Conservation (phyloP, 2,797 vertebrate genomes). For the Buphagus erythrorhynchus region DNA sequence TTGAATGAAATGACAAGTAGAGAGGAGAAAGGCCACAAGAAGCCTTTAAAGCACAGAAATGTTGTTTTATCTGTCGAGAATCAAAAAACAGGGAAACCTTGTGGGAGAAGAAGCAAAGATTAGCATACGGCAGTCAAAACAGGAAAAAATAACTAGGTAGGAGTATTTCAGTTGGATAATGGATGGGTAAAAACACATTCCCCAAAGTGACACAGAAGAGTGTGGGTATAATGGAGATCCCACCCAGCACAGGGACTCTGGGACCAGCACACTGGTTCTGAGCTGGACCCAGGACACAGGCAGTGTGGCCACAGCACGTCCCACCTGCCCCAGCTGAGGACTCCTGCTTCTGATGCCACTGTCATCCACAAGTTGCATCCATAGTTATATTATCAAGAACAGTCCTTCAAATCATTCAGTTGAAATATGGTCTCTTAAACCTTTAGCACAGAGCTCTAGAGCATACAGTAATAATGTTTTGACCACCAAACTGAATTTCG, state of each 20-base stretch:
- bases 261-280: accelerated
- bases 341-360: neutral
- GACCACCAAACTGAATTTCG: neutral
- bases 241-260: accelerated
- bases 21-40: neutral
- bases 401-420: neutral
- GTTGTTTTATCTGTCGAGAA: neutral
- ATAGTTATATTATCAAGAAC: accelerated
- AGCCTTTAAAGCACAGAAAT: neutral
- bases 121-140: neutral
- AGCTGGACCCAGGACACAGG: neutral
- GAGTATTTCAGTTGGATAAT: neutral
- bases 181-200: neutral
- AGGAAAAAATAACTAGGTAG: neutral
- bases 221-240: neutral
- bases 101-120: neutral
- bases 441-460: neutral
- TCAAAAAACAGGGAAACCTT: neutral
- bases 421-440: neutral
- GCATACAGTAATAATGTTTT: neutral
- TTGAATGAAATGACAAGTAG: neutral
- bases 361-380: neutral
- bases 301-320: neutral
- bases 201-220: neutral
- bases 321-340: neutral